Base-by-base conservation (phyloP, 2,797 vertebrate genomes). In the Sebastes steindachneri region DNA sequence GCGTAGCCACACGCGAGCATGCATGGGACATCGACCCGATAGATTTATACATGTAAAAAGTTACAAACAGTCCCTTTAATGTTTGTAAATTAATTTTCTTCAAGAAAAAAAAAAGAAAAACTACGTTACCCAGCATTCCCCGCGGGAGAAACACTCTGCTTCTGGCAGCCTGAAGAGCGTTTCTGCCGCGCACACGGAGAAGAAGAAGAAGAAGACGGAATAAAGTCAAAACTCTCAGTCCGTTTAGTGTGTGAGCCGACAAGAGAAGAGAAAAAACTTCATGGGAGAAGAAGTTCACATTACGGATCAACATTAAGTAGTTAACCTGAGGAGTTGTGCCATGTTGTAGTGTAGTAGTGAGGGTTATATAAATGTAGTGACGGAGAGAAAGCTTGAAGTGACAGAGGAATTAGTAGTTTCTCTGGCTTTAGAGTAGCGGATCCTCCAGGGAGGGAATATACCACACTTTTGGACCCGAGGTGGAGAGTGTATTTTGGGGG, bases 161-260 rank as follows among this genome's bases (percentile, higher is more conserved):
- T 81, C 77, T 85, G 87, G 84, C 77, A 87, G 81, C 86, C 91
- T 88, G 88, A 86, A 95, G 93, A 89, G 14, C 92, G 86, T 78
- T 94, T 93, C 92, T 92, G 82, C 92, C 95, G 95, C 95, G 95
- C 93, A 91, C 93, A 91, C 73, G 72, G 83, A 41, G 37, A 41
- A 41, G 37, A 15, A 41, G 37, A 41, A 41, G 75, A 89, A 15
- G 75, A 89, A 64, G 89, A 37, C 35, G 35, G 12, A 37, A 14
- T 93, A 90, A 92, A 90, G 88, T 89, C 85, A 79, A 81, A 91
- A 95, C 92, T 94, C 89, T 37, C 88, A 51, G 80, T 89, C 84
- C 86, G 86, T 90, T 91, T 87, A 15, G 37, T 41, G 37, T 41
- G 76, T 88, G 72, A 64, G 71, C 77, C 45, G 70, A 75, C 64